Evolutionary conservation across 1,140 invertebrate species (phyloP), one percentile per base, ranked within the genome.

Genomic region (Brachionus angularis): DNA sequence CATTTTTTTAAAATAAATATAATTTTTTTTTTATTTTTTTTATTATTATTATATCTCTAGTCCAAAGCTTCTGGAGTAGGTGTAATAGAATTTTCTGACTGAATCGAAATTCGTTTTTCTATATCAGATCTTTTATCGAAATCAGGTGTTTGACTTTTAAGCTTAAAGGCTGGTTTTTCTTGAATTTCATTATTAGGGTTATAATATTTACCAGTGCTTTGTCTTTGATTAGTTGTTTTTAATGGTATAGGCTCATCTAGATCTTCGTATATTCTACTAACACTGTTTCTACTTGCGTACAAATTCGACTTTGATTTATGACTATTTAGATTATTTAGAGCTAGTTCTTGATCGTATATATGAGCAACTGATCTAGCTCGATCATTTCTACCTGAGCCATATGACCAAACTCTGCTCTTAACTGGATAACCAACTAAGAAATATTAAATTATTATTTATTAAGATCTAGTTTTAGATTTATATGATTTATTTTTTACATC

Each of bases 271-370:
- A 58, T 23, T 58, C 53, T n/a, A 36, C 53, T 58, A 39, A 58
- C 53, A 23, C 53, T 58, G 25, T 36, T 58, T 39, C 53, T 10
- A 58, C 53, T 58, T 29, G 53, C 53, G 14, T 58, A 58, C 33
- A 58, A 58, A 58, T 58, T 58, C 16, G 53, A 58, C 21, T 58
- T 58, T 33, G 53, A 58, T 58, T 58, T 58, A 34, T 58, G 36
- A n/a, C 39, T 34, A 39, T 34, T 27, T 39, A 58, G 36, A 23
- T 34, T 58, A 39, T 58, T 58, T 34, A 58, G 36, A 5, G 53
- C 53, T 3, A 58, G 33, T 58, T 58, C 53, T 58, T 58, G 53
- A 39, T 58, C 53, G 25, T 58, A 58, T 23, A 58, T 58, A 36
- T 58, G 53, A 36, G 53, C 53, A 10, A 58, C 53, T 10, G 53